A percentile compares a stretch with the other conserved stretches of the same genome.
phyloP scores from a whole-genome alignment of 2,888 invertebrate species.

The Glaucopsyche alexis region DNA sequence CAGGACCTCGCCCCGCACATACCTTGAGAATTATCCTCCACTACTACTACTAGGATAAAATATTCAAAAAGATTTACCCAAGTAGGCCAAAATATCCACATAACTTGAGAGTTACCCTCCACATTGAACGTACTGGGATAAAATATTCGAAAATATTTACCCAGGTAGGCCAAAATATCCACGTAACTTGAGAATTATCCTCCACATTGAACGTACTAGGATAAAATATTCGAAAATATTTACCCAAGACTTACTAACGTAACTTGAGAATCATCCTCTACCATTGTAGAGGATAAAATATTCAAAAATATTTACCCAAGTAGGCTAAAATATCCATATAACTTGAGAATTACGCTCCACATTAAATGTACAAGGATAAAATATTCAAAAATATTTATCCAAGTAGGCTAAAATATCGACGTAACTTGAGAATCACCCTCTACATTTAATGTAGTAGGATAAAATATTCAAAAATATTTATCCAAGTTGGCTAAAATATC shows the following conservation, averaged over 20 bases:
- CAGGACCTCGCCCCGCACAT: slow-evolving; percentile 54
- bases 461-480: no score
- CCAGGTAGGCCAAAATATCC: not conserved
- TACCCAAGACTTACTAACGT: slow-evolving; percentile 54
- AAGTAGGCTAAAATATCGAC: no score
- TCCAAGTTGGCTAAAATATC: no score
- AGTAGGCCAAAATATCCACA: not conserved
- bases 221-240: not conserved
- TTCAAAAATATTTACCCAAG: not conserved
- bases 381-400: not conserved
- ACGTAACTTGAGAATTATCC: not conserved
- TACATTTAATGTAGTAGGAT: no score
- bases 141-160: not conserved
- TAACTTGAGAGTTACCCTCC: not conserved
- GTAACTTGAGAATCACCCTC: no score
- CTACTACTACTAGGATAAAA: not conserved
- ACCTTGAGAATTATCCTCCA: slow-evolving; percentile 54
- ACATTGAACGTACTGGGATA: not conserved
- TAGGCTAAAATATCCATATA: not conserved
- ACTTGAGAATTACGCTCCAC: not conserved
- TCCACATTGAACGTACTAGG: not conserved
- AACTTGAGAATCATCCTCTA: slow-evolving; percentile 54
- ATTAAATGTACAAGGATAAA: not conserved
- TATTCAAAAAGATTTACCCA: not conserved
- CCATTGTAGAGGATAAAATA: not conserved